Conservation (phyloP, 2,888 invertebrate genomes). For the Argyra leucocephala region DNA sequence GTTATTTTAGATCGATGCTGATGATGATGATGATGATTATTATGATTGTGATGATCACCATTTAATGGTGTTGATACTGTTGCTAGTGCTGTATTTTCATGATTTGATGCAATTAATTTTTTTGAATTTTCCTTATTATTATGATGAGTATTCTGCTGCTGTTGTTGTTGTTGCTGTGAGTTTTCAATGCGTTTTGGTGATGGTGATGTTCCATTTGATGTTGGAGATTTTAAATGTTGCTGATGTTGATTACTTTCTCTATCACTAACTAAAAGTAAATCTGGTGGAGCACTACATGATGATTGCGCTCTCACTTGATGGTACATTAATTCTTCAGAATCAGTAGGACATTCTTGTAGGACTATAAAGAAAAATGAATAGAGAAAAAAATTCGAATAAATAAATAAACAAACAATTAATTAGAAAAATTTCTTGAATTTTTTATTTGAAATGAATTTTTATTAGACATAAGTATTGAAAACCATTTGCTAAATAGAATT, state of each 20-base stretch:
- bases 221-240: not conserved
- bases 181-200: slow-evolving; percentile 32
- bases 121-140: slow-evolving; percentile 21
- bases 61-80: slow-evolving; percentile 26
- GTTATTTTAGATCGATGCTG: slow-evolving; percentile 20
- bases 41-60: slow-evolving; percentile 27
- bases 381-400: slow-evolving; percentile 9
- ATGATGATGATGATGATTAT: slow-evolving; percentile 24
- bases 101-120: slow-evolving; percentile 9
- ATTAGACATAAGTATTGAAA: no score
- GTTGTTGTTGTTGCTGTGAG: slow-evolving; percentile 23
- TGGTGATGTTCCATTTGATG: slow-evolving; percentile 27
- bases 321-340: slow-evolving; percentile 61
- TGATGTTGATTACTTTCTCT: slow-evolving; percentile 43
- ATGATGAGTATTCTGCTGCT: slow-evolving; percentile 11
- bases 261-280: slow-evolving; percentile 50
- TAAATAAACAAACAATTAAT: not conserved
- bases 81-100: slow-evolving; percentile 24
- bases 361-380: slow-evolving; percentile 44
- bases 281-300: slow-evolving; percentile 56
- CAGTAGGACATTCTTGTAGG: slow-evolving; percentile 56
- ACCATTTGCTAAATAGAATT: no score
- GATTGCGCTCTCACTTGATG: slow-evolving; percentile 49
- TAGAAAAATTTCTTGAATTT: no score
- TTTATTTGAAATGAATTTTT: no score